phyloP scores from a whole-genome alignment of 2,113 vertebrate genomes.

The Chitala chitala region DNA sequence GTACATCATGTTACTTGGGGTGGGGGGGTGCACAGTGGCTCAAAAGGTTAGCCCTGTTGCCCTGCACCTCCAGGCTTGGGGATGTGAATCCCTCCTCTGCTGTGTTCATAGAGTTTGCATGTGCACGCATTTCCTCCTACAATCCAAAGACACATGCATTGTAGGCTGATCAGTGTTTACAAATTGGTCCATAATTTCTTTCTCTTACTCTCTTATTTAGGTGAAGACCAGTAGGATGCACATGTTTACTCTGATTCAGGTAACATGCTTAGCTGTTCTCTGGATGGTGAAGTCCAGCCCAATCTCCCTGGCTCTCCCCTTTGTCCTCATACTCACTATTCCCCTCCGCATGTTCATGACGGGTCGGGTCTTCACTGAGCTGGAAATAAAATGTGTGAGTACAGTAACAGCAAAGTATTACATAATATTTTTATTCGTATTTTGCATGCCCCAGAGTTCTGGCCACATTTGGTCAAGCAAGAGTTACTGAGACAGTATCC shows the following conservation, averaged over 20 bases:
- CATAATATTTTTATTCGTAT: not conserved
- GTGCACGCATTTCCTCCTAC: too few relatives aligned
- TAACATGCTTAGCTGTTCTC: conserved; percentile 67
- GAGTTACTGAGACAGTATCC: not conserved
- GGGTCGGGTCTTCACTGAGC: conserved; percentile 67
- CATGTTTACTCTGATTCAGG: conserved; percentile 80
- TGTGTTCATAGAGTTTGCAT: too few relatives aligned
- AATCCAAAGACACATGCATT: too few relatives aligned
- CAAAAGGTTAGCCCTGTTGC: too few relatives aligned
- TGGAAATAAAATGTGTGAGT: conserved; percentile 88
- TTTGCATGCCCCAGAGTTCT: not conserved
- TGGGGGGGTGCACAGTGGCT: too few relatives aligned
- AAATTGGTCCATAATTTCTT: not conserved
- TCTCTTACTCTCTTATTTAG: conserved; percentile 50
- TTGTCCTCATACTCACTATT: conserved; percentile 90
- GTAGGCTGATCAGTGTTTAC: too few relatives aligned
- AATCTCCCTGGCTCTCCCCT: conserved; percentile 78
- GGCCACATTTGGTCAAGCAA: not conserved
- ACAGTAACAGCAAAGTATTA: not conserved
- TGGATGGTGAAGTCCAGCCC: conserved; percentile 77
- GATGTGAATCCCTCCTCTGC: too few relatives aligned
- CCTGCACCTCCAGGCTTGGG: too few relatives aligned
- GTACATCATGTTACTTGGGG: too few relatives aligned
- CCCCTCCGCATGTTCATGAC: conserved; percentile 78
- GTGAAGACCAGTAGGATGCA: conserved; percentile 91